Base-by-base conservation (phyloP, 2,113 vertebrate genomes). In the Nymphicus hollandicus region DNA sequence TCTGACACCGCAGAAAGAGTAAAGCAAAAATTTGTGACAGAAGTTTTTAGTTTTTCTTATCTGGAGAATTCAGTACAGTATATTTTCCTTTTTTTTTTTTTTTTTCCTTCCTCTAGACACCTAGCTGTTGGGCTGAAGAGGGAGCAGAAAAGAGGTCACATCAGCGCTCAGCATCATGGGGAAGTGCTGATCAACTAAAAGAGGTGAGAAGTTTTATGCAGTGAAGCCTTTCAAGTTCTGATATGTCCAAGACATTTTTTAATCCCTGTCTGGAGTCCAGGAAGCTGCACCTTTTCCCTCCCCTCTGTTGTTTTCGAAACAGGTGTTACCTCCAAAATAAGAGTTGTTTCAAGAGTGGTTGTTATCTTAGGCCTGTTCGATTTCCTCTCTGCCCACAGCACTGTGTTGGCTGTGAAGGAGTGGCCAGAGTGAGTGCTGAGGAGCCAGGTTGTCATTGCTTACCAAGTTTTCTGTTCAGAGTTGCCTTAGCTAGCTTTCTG, bases 121-220 rank as follows among this genome's bases (percentile, higher is more conserved):
- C 99, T 66, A 98, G 98, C 96, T 98, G 98, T 92, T 99, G 99
- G 99, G 98, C 97, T 60, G 99, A 99, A 72, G 99, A 99, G 80
- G 98, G 98, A 94, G 94, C 97, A 84, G 99, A 99, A 72, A 99
- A 98, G 96, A 98, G 98, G 81, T 98, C 98, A 22, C 99, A 99
- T 98, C 99, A 99, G 95, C 99, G 99, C 46, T 99, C 99, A 4
- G 99, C 99, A 14, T 99, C 99, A 4, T 99, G 99, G 99, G 99
- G 99, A 79, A 99, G 99, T 84, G 98, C 99, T 47, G 99, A 99
- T 97, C 99, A 99, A 91, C 98, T 99, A 31, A 99, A 99, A 98
- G 99, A 99, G 98, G 99, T 99, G 98, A 96, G 93, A 91, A 66
- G 41, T 35, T 77, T 88, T 76, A 50, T 68, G 53, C 31, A 31